Evolutionary conservation across 2,888 invertebrate species (phyloP), one percentile per base, ranked within the genome.

Genomic region (Nysson spinosus): DNA sequence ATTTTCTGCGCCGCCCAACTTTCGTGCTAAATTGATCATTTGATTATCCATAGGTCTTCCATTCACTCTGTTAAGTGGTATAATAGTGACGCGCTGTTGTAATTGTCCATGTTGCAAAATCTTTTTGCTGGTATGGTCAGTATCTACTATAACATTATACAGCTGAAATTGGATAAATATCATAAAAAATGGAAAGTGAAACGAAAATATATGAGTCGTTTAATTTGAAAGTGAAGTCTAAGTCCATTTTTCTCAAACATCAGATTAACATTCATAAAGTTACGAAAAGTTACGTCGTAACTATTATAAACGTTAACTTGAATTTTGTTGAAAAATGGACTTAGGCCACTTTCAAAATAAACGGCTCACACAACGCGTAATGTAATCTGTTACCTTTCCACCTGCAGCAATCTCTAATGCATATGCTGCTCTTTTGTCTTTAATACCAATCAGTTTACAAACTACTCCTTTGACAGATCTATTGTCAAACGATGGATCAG

Each of bases 61-160:
- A 20, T 89, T 85, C 75, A 98, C 96, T 89, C 96, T 95, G 89
- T 96, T 97, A 71, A 98, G 90, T 16, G 98, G 98, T 62, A 98
- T 94, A 83, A 98, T 92, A 52, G 97, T 98, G 50, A 93, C 93
- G 57, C 97, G 91, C 12, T 91, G 88, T 84, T 92, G 92, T 60
- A 99, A 89, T 72, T 94, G 91, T 0, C 97, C 97, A 62, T 90
- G 90, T 87, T 96, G 91, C 54, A 99, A 89, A 66, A 99, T 89
- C 83, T 93, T 91, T 87, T 96, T 96, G 79, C 95, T 94, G 0
- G 96, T 95, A 49, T 89, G 89, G 82, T 97, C 96, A 37, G 92
- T 93, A 83, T 97, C 96, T 26, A 97, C 96, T 43, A 98, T 93
- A 58, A 98, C 93, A 88, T 97, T 95, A 88, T 93, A 96, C 19